Base-by-base conservation (phyloP, 2,797 vertebrate genomes). In the Knipowitschia caucasica region DNA sequence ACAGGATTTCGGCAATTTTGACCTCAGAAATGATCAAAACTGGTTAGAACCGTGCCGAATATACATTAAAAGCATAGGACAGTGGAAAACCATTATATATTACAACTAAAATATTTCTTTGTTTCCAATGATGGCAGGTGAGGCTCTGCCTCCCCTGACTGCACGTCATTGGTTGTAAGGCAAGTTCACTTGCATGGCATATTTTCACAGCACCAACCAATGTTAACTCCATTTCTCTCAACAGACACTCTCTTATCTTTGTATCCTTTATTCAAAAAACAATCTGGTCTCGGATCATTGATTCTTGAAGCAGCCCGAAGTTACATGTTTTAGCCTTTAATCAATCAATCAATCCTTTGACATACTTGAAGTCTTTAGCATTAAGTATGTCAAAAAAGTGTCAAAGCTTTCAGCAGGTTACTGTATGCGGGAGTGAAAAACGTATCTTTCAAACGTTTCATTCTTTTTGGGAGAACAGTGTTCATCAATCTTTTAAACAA, bases 401-500 rank as follows among this genome's bases (percentile, higher is more conserved):
- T 70, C 59, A 60, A 66, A 39, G 9, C 31, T 62, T 23, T 59
- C 46, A 11, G 14, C 26, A 1, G 46, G 50, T n/a, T 29, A 20
- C 12, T 67, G 56, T 7, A 39, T 38, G 24, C 39, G 18, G 4
- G 49, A 53, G 10, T 15, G 10, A 53, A 66, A 65, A 17, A 47
- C 52, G 43, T 47, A 51, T 21, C 47, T 12, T 23, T 71, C 29
- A 7, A 59, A 53, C 0, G 53, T 50, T 3, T 69, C 34, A n/a
- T 69, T 69, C 5, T 62, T 67, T 27, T 57, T 67, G 0, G 50
- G 56, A 5, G 38, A 67, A 18, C 50, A 55, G 56, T 75, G 56
- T 11, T 5, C 9, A 7, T 59, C 45, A 26, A 20, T 45, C 30
- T 45, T 56, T 30, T 21, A 45, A 31, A 7, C n/a, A n/a, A n/a